These are phyloP conservation scores for Macropodus opercularis DNA, from an alignment of 2,797 vertebrate genomes.

Conservation along the genomic window DNA sequence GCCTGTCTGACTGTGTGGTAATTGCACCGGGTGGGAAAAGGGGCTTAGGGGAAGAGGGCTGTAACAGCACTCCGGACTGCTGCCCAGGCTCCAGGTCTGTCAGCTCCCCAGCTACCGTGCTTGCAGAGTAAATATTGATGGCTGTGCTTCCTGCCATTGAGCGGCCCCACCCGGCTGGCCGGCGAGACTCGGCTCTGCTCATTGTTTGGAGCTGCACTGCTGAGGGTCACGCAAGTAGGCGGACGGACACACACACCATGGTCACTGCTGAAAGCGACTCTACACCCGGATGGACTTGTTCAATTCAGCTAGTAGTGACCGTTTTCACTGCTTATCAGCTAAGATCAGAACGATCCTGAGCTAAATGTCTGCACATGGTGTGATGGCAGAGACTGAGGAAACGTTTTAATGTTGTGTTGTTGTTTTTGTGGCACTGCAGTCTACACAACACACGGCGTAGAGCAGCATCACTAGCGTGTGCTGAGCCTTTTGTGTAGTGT, in stretches of 20 bases:
- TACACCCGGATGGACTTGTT: constrained; percentile 7
- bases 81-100: constrained; percentile 70
- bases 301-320: no score
- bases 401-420: no score
- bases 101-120: constrained; percentile 67
- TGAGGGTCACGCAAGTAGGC: constrained; percentile 72
- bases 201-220: constrained; percentile 76
- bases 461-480: no score
- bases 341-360: not conserved
- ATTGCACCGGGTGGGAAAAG: constrained; percentile 78
- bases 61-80: constrained; percentile 54
- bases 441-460: no score
- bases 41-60: constrained; percentile 62
- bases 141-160: constrained; percentile 85
- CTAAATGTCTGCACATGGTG: not conserved
- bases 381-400: no score
- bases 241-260: no score
- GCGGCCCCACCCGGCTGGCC: constrained; percentile 76
- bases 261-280: not conserved
- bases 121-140: constrained; percentile 89
- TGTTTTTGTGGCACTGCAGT: no score
- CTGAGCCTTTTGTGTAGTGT: no score
- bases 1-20: constrained; percentile 82
- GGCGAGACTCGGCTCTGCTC: constrained; percentile 73
- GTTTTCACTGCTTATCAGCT: not conserved